Evolutionary conservation across 1,140 invertebrate genomes (phyloP).

Genomic region (Druon quercuslanigerum): DNA sequence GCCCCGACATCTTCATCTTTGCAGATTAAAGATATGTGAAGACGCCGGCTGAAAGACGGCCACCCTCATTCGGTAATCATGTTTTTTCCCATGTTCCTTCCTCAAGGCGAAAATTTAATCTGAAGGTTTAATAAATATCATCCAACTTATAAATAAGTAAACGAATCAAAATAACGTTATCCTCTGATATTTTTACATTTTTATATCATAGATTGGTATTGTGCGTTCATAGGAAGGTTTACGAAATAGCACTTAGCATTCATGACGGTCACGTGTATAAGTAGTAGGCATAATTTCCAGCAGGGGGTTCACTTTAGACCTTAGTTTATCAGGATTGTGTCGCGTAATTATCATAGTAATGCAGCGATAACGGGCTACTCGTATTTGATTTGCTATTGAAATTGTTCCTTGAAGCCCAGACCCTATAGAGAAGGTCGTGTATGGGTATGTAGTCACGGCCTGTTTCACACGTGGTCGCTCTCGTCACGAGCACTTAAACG

Average conservation of each 20-base stretch:
- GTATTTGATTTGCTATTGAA: conserved; percentile 27
- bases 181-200: too few relatives aligned
- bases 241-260: too few relatives aligned
- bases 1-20: conserved; percentile 42
- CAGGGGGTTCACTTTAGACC: neutral
- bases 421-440: neutral
- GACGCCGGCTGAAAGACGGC: conserved; percentile 53
- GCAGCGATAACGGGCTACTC: conserved; percentile 25
- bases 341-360: conserved; percentile 19
- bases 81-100: neutral
- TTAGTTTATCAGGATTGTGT: conserved; percentile 11
- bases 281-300: neutral
- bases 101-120: neutral
- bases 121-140: neutral
- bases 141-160: too few relatives aligned
- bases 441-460: conserved; percentile 28
- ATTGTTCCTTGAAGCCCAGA: neutral
- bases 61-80: conserved; percentile 20
- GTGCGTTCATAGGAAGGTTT: too few relatives aligned
- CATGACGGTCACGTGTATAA: neutral
- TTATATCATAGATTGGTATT: too few relatives aligned
- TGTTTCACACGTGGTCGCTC: conserved; percentile 29
- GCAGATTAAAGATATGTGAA: conserved; percentile 61
- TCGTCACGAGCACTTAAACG: conserved; percentile 24
- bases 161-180: too few relatives aligned